phyloP scores from a whole-genome alignment of 2,797 vertebrate genomes.

The Acrossocheilus wenchowensis region DNA sequence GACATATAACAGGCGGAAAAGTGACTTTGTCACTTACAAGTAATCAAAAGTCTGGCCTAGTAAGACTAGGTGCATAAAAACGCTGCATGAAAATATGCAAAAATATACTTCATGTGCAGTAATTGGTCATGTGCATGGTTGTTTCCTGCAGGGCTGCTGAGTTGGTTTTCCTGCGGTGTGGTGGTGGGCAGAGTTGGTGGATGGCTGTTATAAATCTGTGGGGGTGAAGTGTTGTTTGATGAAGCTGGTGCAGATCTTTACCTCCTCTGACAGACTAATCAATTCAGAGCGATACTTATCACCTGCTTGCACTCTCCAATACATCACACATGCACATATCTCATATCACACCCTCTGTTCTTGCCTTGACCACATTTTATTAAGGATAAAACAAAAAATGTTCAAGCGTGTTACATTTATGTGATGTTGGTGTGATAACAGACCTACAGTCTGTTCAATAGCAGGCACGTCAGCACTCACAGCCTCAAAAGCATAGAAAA shows the following conservation, averaged over 20 bases:
- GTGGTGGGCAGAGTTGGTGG: neutral
- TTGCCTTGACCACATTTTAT: neutral
- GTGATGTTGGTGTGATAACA: neutral
- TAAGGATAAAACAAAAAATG: neutral
- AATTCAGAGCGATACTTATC: conserved; percentile 53
- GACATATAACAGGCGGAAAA: neutral
- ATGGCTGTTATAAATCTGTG: conserved; percentile 32
- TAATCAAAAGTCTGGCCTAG: neutral
- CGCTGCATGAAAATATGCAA: conserved; percentile 2
- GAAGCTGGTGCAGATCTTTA: conserved; percentile 45
- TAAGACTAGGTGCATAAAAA: neutral
- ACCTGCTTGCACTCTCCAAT: conserved; percentile 38
- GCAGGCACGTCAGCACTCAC: neutral
- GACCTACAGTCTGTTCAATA: neutral
- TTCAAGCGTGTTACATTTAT: neutral
- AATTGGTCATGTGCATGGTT: neutral
- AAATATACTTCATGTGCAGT: neutral
- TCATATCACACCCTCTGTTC: conserved; percentile 18
- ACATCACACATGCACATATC: conserved; percentile 34
- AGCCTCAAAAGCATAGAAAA: neutral
- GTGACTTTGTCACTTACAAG: neutral
- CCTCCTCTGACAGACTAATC: conserved; percentile 50
- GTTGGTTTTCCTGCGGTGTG: neutral
- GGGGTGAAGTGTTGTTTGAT: conserved; percentile 40
- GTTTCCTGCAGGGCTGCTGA: conserved; percentile 9